Base-by-base conservation (phyloP, 2,113 vertebrate genomes). In the Ginglymostoma cirratum region DNA sequence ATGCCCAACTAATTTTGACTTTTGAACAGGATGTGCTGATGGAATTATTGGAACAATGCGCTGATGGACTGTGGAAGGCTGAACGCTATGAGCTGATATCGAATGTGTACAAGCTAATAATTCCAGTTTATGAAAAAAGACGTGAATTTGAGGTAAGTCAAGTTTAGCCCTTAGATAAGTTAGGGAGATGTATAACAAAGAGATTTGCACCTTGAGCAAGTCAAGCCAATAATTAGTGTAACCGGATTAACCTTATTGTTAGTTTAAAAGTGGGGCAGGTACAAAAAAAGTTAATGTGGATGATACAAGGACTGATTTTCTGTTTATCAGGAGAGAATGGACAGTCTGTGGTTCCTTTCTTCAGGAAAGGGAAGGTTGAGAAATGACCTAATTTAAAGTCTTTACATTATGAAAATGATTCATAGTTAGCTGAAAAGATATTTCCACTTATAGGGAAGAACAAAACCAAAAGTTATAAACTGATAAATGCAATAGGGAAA, bases 61-160 rank as follows among this genome's bases (percentile, higher is more conserved):
- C 99, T 8, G 99, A 99, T 87, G 99, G 99, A 7, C 98, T 99
- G 69, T 99, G 99, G 99, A 99, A 99, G 97, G 99, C 99, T 0
- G 99, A 99, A 96, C 99, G 99, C 95, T 99, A 99, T 19, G 99
- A 99, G 97, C 98, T 99, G 96, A 99, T 99, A 87, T 98, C 99
- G 3, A 99, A 99, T 97, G 98, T 99, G 97, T 99, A 99, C 96
- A 99, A 99, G 96, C 98, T 99, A 96, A 99, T 99, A 94, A 99
- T 99, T 96, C 99, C 99, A 94, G 99, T 99, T 97, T 99, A 99
- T 96, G 99, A 99, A 97, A 99, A 99, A 97, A 98, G 99, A 92
- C 98, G 99, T 96, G 99, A 99, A 97, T 99, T 99, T 96, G 99
- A 99, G 98, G 99, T 99, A 98, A 78, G 76, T 24, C 15, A 10